These are phyloP conservation scores for Gadus chalcogrammus DNA, from an alignment of 2,113 vertebrate species.

Conservation along the genomic window DNA sequence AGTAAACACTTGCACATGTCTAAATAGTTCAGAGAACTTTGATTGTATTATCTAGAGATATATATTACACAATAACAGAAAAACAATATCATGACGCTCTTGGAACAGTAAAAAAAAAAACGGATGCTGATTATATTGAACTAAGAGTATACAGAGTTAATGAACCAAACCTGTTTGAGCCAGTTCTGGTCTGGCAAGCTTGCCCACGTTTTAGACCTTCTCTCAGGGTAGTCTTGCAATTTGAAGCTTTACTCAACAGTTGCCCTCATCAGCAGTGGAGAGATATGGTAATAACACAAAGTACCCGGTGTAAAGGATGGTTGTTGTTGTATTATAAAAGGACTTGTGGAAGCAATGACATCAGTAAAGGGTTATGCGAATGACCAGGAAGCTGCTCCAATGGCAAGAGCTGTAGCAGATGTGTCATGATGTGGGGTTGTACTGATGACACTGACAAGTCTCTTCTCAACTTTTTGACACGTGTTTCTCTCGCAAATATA, in stretches of 20 bases:
- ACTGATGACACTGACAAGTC: conserved; percentile 47
- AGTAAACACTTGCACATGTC: conserved; percentile 80
- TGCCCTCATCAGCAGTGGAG: conserved; percentile 61
- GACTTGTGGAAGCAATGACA: conserved; percentile 40
- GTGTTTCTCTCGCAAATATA: conserved; percentile 50
- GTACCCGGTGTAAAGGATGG: conserved; percentile 46
- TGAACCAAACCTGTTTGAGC: conserved; percentile 73
- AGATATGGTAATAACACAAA: conserved; percentile 48
- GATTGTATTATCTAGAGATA: conserved; percentile 76
- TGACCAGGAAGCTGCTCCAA: conserved; percentile 28
- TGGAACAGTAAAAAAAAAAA: conserved; percentile 50
- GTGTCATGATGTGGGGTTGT: conserved; percentile 35
- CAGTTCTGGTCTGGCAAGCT: conserved; percentile 73
- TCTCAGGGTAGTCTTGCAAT: conserved; percentile 80
- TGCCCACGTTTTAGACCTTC: conserved; percentile 75
- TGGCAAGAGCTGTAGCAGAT: conserved; percentile 35
- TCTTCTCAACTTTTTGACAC: conserved; percentile 50
- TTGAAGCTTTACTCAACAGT: conserved; percentile 74
- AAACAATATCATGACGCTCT: conserved; percentile 72
- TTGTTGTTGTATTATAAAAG: conserved; percentile 40
- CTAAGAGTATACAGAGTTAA: conserved; percentile 80
- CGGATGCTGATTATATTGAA: conserved; percentile 75
- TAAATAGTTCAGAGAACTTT: conserved; percentile 74
- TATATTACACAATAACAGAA: conserved; percentile 75
- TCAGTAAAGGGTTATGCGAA: conserved; percentile 32